Evolutionary conservation across 2,888 invertebrate genomes (phyloP), one percentile per base, ranked within the genome.

Genomic region (Priapulus caudatus): DNA sequence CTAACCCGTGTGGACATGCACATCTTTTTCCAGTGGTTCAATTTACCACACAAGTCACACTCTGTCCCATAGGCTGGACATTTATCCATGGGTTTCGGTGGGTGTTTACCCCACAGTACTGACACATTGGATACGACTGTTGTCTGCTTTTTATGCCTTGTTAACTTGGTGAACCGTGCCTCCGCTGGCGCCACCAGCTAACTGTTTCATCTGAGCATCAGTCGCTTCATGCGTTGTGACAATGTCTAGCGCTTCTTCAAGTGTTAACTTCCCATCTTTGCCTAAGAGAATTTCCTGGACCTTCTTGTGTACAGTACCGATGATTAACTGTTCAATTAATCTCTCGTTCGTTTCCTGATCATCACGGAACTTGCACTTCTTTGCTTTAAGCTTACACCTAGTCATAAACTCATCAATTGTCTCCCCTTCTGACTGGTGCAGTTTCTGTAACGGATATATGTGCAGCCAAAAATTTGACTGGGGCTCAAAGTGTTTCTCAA

Each of bases 11-110:
- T 33, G 33, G 33, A 33, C 33, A 33, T 10, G 33, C 33, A 33
- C 33, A 33, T 33, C 10, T 33, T 33, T 33, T 33, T 33, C 33
- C 33, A 33, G 33, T 33, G 33, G n/a, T 33, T 33, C 33, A 33
- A 10, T 10, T n/a, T n/a, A 33, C n/a, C n/a, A n/a, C 33, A 33
- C n/a, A 10, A 10, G n/a, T 33, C 10, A n/a, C 33, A 33, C 10
- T n/a, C 10, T 10, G 10, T 33, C 10, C 33, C 33, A 10, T n/a
- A 33, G 10, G 33, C 33, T 33, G 33, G 33, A n/a, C 33, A 33
- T 33, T 33, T 33, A n/a, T n/a, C n/a, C n/a, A n/a, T n/a, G n/a
- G n/a, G n/a, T n/a, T n/a, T n/a, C n/a, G n/a, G n/a, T n/a, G n/a
- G n/a, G n/a, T n/a, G n/a, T n/a, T n/a, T n/a, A n/a, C n/a, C n/a